Percentiles rank a stretch among this genome's conserved stretches.
Conservation (phyloP, 2,797 vertebrate genomes). For the Rachycentron canadum region DNA sequence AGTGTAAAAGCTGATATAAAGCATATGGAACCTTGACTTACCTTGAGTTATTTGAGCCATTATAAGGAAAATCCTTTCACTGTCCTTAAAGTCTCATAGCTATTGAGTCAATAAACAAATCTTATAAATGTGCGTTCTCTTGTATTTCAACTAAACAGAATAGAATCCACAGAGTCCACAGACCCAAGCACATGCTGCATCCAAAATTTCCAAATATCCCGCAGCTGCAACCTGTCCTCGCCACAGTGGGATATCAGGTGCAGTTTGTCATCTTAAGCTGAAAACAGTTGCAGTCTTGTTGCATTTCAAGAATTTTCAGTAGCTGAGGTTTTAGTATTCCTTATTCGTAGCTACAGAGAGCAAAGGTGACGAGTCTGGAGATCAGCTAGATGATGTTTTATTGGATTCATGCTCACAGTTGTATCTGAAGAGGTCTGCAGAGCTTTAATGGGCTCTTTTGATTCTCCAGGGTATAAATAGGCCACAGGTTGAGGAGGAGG, state of each 20-base stretch:
- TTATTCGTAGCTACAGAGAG: constrained; percentile 7
- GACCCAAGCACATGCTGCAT: constrained; percentile 35
- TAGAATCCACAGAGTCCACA: background rate
- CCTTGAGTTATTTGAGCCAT: constrained; percentile 56
- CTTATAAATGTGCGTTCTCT: background rate
- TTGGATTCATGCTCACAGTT: constrained; percentile 44
- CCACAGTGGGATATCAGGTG: background rate
- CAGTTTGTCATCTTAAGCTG: constrained; percentile 18
- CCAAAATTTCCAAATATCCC: constrained; percentile 30
- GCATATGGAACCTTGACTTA: constrained; percentile 36
- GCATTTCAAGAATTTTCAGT: constrained; percentile 5
- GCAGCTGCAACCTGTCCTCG: constrained; percentile 2
- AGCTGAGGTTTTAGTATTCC: constrained; percentile 4
- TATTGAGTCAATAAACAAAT: constrained; percentile 20
- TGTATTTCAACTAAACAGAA: constrained; percentile 7
- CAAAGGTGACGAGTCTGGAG: constrained; percentile 11
- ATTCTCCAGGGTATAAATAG: constrained; percentile 79
- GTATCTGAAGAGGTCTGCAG: constrained; percentile 56
- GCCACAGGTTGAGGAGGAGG: constrained; percentile 70
- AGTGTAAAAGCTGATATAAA: background rate
- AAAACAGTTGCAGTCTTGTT: background rate
- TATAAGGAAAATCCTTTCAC: constrained; percentile 30
- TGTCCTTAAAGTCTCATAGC: constrained; percentile 23
- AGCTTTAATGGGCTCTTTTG: constrained; percentile 65
- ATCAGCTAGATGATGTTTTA: constrained; percentile 15